phyloP scores from a whole-genome alignment of 2,113 vertebrate species.

The Eulacestoma nigropectus region DNA sequence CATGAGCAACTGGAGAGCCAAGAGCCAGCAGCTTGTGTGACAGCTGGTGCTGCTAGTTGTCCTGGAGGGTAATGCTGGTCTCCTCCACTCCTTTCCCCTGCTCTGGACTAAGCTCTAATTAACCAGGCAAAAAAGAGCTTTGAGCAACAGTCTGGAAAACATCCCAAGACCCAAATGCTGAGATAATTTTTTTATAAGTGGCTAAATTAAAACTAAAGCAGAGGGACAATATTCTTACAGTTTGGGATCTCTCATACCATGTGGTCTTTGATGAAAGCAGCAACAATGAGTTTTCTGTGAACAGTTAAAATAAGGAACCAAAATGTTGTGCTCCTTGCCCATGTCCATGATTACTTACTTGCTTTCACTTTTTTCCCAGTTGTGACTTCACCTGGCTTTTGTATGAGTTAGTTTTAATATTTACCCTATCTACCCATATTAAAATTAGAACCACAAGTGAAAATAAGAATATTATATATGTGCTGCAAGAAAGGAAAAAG shows the following conservation, averaged over 20 bases:
- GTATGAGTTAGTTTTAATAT: background rate
- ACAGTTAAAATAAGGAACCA: background rate
- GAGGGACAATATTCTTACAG: background rate
- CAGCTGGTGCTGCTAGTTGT: slow-evolving; percentile 38
- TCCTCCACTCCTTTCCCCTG: background rate
- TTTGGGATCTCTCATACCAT: background rate
- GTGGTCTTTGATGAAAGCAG: background rate
- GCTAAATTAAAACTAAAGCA: slow-evolving; percentile 27
- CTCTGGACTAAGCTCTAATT: slow-evolving; percentile 4
- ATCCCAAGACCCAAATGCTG: background rate
- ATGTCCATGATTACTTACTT: background rate
- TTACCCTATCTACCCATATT: background rate
- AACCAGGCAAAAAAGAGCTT: background rate
- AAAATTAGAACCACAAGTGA: background rate
- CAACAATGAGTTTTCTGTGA: background rate
- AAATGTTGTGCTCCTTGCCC: background rate
- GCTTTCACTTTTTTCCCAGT: background rate
- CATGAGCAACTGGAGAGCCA: background rate
- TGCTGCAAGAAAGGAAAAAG: background rate
- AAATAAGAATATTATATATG: background rate
- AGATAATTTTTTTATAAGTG: slow-evolving; percentile 23
- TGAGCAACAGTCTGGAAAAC: slow-evolving; percentile 9
- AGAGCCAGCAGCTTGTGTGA: slow-evolving; percentile 48
- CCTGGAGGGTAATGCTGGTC: background rate
- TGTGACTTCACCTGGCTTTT: background rate